Percentiles rank a stretch among this genome's conserved stretches.
These are phyloP conservation scores for Hyperoplus lanceolatus DNA, from an alignment of 2,797 vertebrate genomes.

Conservation along the genomic window DNA sequence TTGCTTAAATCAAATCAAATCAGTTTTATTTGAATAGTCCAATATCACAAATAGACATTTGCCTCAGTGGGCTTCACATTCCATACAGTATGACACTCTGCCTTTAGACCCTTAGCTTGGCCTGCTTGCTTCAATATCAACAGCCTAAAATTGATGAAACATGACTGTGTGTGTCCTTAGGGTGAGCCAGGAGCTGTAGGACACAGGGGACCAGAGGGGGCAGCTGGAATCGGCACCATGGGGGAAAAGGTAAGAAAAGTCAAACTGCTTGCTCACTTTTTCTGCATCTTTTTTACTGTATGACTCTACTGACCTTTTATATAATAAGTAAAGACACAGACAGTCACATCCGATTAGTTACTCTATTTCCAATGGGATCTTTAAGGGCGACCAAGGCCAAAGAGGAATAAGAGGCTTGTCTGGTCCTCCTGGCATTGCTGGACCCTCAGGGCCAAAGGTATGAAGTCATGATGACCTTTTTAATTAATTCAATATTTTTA, in stretches of 20 bases:
- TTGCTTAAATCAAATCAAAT: background rate
- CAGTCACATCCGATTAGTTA: conserved; percentile 7
- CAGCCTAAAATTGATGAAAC: background rate
- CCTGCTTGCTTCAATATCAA: background rate
- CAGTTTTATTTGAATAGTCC: no score
- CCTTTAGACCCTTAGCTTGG: no score
- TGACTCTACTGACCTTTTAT: conserved; percentile 1
- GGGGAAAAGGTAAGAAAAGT: conserved; percentile 89
- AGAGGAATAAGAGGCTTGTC: conserved; percentile 89
- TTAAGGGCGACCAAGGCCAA: conserved; percentile 92
- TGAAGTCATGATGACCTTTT: background rate
- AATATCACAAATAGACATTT: no score
- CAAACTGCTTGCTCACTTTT: background rate
- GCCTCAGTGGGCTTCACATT: no score
- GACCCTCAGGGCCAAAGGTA: conserved; percentile 91
- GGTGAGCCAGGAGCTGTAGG: conserved; percentile 89
- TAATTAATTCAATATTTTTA: background rate
- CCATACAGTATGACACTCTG: no score
- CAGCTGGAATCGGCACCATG: conserved; percentile 87
- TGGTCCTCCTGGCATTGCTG: conserved; percentile 87
- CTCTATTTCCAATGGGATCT: background rate
- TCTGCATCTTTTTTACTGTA: background rate
- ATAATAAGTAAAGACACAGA: background rate
- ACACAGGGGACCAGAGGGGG: conserved; percentile 88
- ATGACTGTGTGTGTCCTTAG: conserved; percentile 69